A percentile compares a stretch with the other conserved stretches of the same genome.
phyloP scores from a whole-genome alignment of 2,113 vertebrate genomes.

The Ochotona princeps region DNA sequence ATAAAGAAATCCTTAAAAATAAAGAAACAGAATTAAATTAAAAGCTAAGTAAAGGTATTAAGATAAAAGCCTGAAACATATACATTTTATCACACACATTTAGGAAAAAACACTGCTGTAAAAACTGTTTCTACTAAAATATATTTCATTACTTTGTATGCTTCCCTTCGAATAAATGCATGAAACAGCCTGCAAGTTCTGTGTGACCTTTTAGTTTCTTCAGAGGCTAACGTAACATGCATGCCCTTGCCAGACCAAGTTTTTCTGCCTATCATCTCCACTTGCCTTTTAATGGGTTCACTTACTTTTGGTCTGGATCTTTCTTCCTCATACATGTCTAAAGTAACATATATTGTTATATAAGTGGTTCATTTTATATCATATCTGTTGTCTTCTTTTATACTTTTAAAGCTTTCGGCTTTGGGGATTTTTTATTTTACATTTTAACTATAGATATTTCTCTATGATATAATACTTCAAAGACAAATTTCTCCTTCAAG shows the following conservation, averaged over 20 bases:
- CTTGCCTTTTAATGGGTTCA: background rate
- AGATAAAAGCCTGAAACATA: slow-evolving; percentile 27
- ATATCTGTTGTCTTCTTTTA: background rate
- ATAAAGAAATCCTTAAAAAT: no score
- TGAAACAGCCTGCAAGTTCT: background rate
- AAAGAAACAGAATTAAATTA: no score
- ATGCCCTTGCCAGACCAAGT: background rate
- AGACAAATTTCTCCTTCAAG: background rate
- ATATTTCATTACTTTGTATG: slow-evolving; percentile 13
- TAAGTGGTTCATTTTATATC: background rate
- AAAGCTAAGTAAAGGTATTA: background rate
- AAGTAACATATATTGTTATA: background rate
- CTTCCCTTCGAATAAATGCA: background rate
- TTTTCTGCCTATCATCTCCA: background rate
- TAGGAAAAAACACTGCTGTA: background rate
- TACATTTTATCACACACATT: background rate
- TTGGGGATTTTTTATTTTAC: background rate
- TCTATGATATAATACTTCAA: background rate
- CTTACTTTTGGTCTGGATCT: background rate
- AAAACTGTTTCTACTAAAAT: slow-evolving; percentile 23
- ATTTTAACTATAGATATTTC: slow-evolving; percentile 34
- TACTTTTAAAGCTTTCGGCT: background rate
- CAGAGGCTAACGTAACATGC: background rate
- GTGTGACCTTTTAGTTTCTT: background rate
- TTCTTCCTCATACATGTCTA: background rate